phyloP scores from a whole-genome alignment of 2,888 invertebrate genomes.

The Noctua fimbriata region DNA sequence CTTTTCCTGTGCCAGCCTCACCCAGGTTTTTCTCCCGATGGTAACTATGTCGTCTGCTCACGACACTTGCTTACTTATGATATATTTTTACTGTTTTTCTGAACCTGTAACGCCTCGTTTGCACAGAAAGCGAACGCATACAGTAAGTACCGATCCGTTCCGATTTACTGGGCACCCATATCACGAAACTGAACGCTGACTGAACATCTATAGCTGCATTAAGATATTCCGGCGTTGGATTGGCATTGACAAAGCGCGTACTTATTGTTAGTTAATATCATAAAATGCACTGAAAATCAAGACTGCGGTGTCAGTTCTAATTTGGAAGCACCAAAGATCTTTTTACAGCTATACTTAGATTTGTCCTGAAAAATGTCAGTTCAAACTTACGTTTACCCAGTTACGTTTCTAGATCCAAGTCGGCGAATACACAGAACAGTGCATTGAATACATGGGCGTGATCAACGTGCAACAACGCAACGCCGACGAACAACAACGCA shows the following conservation, averaged over 20 bases:
- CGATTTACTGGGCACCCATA: neutral
- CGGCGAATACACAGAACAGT: slow-evolving; percentile 94
- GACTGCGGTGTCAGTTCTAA: neutral
- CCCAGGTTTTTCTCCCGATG: neutral
- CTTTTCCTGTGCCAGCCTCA: neutral
- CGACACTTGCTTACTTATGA: no score
- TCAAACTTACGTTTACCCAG: neutral
- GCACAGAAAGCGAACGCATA: no score
- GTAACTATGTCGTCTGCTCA: neutral
- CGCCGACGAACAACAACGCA: slow-evolving; percentile 95
- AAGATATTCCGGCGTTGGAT: no score
- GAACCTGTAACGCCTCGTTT: no score
- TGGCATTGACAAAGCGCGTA: neutral
- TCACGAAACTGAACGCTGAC: neutral
- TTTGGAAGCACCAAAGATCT: neutral
- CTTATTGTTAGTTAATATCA: no score
- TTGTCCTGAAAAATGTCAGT: neutral
- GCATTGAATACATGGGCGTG: slow-evolving; percentile 95
- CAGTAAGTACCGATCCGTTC: neutral
- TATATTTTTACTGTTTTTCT: no score
- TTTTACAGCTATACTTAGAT: neutral
- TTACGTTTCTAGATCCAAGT: slow-evolving; percentile 89
- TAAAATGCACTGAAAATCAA: neutral
- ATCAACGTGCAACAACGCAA: slow-evolving; percentile 95
- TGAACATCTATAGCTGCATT: neutral